Evolutionary conservation across 2,797 vertebrate genomes (phyloP).

Genomic region (Syngnathus acus): DNA sequence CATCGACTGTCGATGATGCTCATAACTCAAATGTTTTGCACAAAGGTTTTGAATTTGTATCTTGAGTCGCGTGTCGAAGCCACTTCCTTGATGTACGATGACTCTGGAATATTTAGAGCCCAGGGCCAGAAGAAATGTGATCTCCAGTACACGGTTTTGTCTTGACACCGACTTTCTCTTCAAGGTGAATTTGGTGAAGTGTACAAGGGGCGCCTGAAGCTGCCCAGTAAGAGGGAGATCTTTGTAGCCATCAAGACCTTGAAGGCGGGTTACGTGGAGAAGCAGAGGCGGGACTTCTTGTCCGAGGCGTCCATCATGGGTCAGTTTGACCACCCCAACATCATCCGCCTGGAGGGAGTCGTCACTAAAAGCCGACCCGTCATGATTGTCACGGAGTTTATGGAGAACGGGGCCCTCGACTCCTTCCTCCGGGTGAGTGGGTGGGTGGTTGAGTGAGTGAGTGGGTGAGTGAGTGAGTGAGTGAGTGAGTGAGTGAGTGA

Average conservation of each 20-base stretch:
- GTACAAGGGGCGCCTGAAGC: conserved; percentile 94
- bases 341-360: conserved; percentile 93
- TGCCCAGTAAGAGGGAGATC: conserved; percentile 94
- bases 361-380: conserved; percentile 97
- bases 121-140: not conserved
- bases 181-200: conserved; percentile 97
- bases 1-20: conserved; percentile 30
- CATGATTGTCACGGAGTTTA: conserved; percentile 99
- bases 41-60: too few relatives aligned
- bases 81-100: too few relatives aligned
- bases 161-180: not conserved
- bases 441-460: not conserved
- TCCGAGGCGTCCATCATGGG: conserved; percentile 99
- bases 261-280: conserved; percentile 95
- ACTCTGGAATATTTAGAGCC: not conserved
- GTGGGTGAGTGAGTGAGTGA: too few relatives aligned
- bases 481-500: too few relatives aligned
- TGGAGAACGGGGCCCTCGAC: conserved; percentile 98
- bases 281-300: conserved; percentile 94
- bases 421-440: conserved; percentile 90
- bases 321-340: conserved; percentile 97
- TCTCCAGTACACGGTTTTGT: not conserved
- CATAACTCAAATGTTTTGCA: conserved; percentile 51
- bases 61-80: too few relatives aligned
- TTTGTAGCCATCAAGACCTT: conserved; percentile 96